Evolutionary conservation across 2,797 vertebrate genomes (phyloP).

Genomic region (Syngnathus acus): DNA sequence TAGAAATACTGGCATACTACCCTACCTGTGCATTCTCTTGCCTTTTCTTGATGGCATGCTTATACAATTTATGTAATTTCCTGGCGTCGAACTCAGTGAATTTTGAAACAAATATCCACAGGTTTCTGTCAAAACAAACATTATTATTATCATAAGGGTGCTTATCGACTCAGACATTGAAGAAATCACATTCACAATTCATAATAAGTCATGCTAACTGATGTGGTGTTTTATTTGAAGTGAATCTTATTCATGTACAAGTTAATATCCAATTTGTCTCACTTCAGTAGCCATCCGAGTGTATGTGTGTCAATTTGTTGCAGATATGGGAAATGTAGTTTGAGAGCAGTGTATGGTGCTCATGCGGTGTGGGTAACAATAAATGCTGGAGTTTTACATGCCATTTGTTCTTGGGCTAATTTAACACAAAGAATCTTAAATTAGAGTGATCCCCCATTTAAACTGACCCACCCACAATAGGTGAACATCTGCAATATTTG

Average conservation of each 20-base stretch:
- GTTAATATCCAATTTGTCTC: neutral
- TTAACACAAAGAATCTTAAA: no score
- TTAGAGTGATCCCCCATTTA: no score
- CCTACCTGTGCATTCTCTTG: slow-evolving; percentile 89
- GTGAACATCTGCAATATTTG: neutral
- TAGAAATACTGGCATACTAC: slow-evolving; percentile 7
- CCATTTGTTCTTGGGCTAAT: no score
- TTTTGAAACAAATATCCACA: slow-evolving; percentile 99
- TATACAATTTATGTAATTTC: slow-evolving; percentile 96
- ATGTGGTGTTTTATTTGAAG: neutral
- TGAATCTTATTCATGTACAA: neutral
- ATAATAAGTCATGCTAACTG: neutral
- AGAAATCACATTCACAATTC: neutral
- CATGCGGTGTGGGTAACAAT: no score
- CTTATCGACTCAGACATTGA: neutral
- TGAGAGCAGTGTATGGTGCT: no score
- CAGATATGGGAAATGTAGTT: no score
- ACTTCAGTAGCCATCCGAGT: no score
- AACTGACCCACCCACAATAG: no score
- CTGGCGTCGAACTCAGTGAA: slow-evolving; percentile 99
- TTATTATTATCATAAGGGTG: neutral
- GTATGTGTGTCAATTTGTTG: no score
- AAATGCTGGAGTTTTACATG: no score
- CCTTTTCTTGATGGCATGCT: slow-evolving; percentile 98
- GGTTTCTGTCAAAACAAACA: slow-evolving; percentile 73